Conservation (phyloP, 2,797 vertebrate genomes). For the Characodon lateralis region DNA sequence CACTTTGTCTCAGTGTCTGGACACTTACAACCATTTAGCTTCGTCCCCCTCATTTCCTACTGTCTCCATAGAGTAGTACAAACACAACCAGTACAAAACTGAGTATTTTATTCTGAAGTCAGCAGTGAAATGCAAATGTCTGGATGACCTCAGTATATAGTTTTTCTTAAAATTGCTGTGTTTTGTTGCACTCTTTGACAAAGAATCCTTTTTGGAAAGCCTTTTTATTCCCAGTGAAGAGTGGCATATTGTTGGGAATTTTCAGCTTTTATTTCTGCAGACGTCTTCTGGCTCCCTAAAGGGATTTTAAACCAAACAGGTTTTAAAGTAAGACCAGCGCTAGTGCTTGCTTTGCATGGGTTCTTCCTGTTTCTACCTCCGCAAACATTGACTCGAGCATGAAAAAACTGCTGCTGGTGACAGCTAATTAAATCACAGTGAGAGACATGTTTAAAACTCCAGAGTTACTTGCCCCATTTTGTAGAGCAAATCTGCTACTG, state of each 20-base stretch:
- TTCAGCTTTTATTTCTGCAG: neutral
- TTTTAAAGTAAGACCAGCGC: neutral
- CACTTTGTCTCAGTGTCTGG: slow-evolving; percentile 39
- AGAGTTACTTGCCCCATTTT: neutral
- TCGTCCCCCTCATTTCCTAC: slow-evolving; percentile 26
- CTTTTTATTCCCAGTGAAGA: neutral
- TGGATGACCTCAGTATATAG: neutral
- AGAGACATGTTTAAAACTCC: neutral
- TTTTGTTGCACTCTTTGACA: neutral
- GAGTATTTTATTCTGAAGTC: neutral
- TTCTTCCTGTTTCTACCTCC: neutral
- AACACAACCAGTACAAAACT: neutral
- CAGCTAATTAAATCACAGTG: neutral
- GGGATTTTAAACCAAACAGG: neutral
- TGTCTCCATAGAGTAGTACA: slow-evolving; percentile 10
- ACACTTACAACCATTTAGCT: slow-evolving; percentile 5
- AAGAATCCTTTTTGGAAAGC: neutral
- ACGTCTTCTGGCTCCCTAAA: neutral
- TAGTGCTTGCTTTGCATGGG: neutral
- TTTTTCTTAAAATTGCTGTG: too few relatives aligned
- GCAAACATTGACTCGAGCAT: neutral
- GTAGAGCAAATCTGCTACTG: neutral
- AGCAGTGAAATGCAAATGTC: neutral
- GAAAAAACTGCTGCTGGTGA: neutral
- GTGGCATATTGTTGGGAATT: neutral